A percentile compares a stretch with the other conserved stretches of the same genome.
phyloP scores from a whole-genome alignment of 2,888 invertebrate genomes.

The Saturnia pavonia region DNA sequence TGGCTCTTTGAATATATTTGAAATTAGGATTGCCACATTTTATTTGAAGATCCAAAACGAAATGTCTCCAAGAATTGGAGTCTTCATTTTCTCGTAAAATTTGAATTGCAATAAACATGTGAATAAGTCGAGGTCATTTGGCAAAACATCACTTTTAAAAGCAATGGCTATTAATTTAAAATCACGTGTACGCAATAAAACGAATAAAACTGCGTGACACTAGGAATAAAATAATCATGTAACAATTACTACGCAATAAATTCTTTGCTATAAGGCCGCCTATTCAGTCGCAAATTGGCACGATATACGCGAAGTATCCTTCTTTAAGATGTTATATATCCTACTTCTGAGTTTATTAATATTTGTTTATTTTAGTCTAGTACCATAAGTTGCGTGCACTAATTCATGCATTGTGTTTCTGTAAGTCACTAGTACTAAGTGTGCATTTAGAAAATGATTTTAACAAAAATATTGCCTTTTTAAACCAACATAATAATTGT shows the following conservation, averaged over 20 bases:
- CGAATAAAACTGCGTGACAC: background rate
- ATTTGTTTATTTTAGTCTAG: too few species aligned
- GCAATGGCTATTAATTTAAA: background rate
- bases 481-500: too few species aligned
- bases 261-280: background rate
- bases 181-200: slow-evolving; percentile 9
- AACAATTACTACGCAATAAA: slow-evolving; percentile 3
- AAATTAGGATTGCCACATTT: too few species aligned
- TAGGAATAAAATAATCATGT: slow-evolving; percentile 3
- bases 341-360: too few species aligned
- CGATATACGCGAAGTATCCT: too few species aligned
- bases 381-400: too few species aligned
- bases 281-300: background rate
- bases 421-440: too few species aligned
- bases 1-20: too few species aligned
- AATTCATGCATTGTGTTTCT: too few species aligned
- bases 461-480: too few species aligned
- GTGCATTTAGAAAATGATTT: too few species aligned
- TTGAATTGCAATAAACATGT: background rate
- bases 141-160: slow-evolving; percentile 1
- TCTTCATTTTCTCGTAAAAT: background rate
- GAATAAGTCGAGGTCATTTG: background rate
- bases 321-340: too few species aligned
- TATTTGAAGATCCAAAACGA: background rate
- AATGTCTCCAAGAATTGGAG: background rate